These are phyloP conservation scores for Butastur rufipennis DNA, from an alignment of 2,113 vertebrate genomes.

Conservation along the genomic window DNA sequence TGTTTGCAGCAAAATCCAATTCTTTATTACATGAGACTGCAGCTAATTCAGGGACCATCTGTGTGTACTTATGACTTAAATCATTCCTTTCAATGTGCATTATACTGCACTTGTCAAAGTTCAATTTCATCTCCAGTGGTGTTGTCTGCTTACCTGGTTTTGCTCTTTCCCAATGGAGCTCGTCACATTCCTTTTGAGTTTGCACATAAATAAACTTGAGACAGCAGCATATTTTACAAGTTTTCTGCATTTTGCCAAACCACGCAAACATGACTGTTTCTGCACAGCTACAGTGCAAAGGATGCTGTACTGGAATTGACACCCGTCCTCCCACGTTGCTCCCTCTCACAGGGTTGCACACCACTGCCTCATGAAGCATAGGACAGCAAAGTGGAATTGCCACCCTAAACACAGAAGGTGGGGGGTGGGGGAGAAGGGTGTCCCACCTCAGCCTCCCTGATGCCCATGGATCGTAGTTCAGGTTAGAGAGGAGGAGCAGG, in stretches of 20 bases:
- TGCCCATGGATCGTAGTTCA: not conserved
- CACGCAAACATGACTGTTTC: not conserved
- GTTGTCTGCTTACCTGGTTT: not conserved
- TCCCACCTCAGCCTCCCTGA: not conserved
- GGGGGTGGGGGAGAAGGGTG: not conserved
- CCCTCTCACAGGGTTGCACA: not conserved
- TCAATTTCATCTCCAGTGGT: not conserved
- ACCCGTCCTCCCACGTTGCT: rapidly evolving
- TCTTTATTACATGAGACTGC: not conserved
- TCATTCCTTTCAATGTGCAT: not conserved
- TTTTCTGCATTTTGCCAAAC: not conserved
- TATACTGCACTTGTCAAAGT: slow-evolving; percentile 3
- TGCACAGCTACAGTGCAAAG: not conserved
- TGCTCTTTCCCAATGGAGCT: not conserved
- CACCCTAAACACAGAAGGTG: not conserved
- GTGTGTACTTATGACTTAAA: slow-evolving; percentile 39
- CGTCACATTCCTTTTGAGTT: not conserved
- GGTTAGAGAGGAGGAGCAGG: not conserved
- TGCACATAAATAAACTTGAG: not conserved
- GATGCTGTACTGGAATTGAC: not conserved
- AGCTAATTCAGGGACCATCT: slow-evolving; percentile 47
- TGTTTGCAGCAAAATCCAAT: not conserved
- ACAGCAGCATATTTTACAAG: not conserved
- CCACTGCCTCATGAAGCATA: not conserved
- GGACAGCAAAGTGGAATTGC: not conserved